These are phyloP conservation scores for Machaerirhynchus nigripectus DNA, from an alignment of 2,113 vertebrate genomes.

Conservation along the genomic window DNA sequence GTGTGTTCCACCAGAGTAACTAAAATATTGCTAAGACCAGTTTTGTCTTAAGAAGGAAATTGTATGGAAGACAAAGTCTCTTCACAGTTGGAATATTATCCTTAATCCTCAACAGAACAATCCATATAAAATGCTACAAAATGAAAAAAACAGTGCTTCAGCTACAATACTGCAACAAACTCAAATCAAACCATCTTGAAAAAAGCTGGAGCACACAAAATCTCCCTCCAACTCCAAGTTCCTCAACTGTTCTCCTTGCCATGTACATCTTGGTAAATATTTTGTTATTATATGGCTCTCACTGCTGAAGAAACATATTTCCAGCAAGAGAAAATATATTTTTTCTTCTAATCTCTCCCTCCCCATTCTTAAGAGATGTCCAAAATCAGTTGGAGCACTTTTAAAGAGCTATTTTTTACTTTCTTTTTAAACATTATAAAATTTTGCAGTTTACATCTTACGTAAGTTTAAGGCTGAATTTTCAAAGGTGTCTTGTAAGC, in stretches of 20 bases:
- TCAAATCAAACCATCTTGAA: not conserved
- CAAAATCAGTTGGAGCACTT: not conserved
- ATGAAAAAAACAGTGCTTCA: not conserved
- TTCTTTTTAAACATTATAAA: not conserved
- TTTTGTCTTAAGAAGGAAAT: not conserved
- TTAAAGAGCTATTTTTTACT: not conserved
- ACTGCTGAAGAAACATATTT: not conserved
- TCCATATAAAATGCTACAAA: not conserved
- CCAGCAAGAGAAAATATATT: not conserved
- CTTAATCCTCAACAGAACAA: not conserved
- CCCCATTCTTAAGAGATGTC: not conserved
- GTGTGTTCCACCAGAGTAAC: not conserved
- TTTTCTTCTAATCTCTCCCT: not conserved
- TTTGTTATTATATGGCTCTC: not conserved
- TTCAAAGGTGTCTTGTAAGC: not conserved
- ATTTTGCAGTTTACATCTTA: not conserved
- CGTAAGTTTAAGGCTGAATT: not conserved
- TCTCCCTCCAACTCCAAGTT: not conserved
- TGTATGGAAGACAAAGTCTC: not conserved
- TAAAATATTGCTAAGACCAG: not conserved
- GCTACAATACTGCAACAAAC: not conserved
- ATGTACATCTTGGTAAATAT: not conserved
- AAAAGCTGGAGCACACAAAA: not conserved
- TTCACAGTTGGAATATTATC: not conserved
- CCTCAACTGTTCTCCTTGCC: not conserved